These are phyloP conservation scores for Pteropus rufus DNA, from an alignment of 2,797 vertebrate species.

Conservation along the genomic window DNA sequence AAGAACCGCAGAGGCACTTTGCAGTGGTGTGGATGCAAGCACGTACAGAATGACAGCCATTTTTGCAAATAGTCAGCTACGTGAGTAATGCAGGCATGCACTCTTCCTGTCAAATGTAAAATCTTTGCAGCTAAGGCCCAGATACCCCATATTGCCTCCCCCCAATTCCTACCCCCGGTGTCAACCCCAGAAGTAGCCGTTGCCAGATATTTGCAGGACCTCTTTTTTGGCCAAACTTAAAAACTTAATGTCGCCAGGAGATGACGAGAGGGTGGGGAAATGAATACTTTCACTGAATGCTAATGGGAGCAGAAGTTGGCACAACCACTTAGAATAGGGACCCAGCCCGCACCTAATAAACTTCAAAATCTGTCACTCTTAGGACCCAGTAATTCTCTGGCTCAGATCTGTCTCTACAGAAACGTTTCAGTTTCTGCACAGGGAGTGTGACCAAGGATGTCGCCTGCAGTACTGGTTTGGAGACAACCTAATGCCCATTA, in stretches of 20 bases:
- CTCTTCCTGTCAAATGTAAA: background rate
- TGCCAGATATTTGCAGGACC: background rate
- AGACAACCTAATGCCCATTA: background rate
- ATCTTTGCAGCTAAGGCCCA: background rate
- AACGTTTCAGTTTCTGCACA: background rate
- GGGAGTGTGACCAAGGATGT: background rate
- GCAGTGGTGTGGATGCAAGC: background rate
- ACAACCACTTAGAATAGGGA: background rate
- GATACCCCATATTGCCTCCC: rapidly evolving
- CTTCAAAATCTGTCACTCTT: background rate
- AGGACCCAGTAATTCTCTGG: background rate
- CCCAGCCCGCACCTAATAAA: background rate
- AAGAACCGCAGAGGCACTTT: rapidly evolving
- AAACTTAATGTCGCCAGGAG: background rate
- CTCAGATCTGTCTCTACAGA: background rate
- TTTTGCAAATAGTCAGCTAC: background rate
- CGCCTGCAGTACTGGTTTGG: background rate
- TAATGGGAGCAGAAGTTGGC: background rate
- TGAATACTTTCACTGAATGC: background rate
- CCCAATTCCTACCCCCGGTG: background rate
- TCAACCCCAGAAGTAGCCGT: background rate
- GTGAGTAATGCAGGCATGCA: rapidly evolving
- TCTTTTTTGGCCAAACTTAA: background rate
- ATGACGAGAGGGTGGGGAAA: background rate
- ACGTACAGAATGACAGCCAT: background rate